Evolutionary conservation across 2,888 invertebrate genomes (phyloP), one percentile per base, ranked within the genome.

Genomic region (Synanthedon vespiformis): DNA sequence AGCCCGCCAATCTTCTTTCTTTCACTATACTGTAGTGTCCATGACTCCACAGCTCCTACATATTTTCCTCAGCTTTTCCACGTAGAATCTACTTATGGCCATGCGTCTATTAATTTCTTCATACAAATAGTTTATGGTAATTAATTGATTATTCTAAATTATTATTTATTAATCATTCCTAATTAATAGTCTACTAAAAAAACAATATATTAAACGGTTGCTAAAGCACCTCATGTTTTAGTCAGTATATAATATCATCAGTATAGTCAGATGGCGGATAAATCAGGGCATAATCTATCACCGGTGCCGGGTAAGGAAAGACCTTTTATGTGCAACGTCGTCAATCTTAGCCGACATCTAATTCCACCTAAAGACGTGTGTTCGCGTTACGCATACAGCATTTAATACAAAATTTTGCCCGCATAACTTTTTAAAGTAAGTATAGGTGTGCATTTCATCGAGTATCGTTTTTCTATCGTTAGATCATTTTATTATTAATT

Each of bases 311-410:
- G 61, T 58, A 59, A 58, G 58, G 55, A 57, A 59, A 60, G 60
- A 61, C 58, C 58, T 56, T 57, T 58, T 62, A 59, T 59, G 58
- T 56, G 58, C 57, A 53, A 52, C 56, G 56, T 65, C 63, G 59
- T 65, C 63, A 63, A 65, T 65, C 64, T 65, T 59, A 53, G 58
- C 55, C 55, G 61, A 61, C 62, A 57, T 61, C 63, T 63, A 61
- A 63, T 65, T 64, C 57, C 60, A 52, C 55, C 53, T 57, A 53
- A 54, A 41, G 57, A 55, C 52, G 50, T 48, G 49, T 18, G 48
- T 4, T 48, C 48, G 48, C 48, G 48, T 13, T 48, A 18, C 16
- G 18, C 22, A 22, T 48, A 48, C 18, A 12, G 12, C 11, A 48
- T 18, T 48, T 16, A 22, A 48, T 18, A 18, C 48, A 13, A 48